Base-by-base conservation (phyloP, 2,888 invertebrate genomes). In the Parnassius glacialis region DNA sequence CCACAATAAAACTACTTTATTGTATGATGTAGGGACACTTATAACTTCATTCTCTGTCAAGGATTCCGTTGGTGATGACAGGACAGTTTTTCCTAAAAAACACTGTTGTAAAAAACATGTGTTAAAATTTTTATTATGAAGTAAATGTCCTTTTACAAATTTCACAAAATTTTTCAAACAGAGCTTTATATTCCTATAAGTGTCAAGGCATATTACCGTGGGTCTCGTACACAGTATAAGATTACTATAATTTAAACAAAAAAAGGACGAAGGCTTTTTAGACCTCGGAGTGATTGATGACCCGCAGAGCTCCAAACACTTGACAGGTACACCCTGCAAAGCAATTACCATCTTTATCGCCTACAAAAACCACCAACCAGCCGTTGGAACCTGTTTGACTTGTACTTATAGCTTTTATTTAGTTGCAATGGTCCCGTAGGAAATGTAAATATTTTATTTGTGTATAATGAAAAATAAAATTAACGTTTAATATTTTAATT, bases 291-390 rank as follows among this genome's bases (percentile, higher is more conserved):
- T 63, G 63, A 63, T 63, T 63, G 63, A 63, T 63, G 63, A 56
- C 59, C 58, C 57, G 42, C 54, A 52, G 59, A 59, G 58, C 59
- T 43, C 63, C 63, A 63, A 63, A 63, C 63, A 63, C 63, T 59
- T 63, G 63, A 59, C 63, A 63, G 63, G 63, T 63, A 63, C 63
- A 63, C 63, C 63, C 63, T 63, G 63, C 56, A 52, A 63, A 63
- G 63, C 63, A 63, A 63, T 63, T 63, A 63, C 63, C 63, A 59
- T 63, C 63, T 59, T 59, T 63, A 59, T 63, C 63, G 56, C 59
- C 63, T 59, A 63, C 59, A 59, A 63, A 63, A 63, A 63, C 63
- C 56, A 59, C 59, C 59, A 47, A 45, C 52, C 63, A 42, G 10
- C 58, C 53, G 52, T 20, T 59, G 59, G 52, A 63, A 63, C 63